Evolutionary conservation across 2,797 vertebrate genomes (phyloP).

Genomic region (Cichlasoma orientale): DNA sequence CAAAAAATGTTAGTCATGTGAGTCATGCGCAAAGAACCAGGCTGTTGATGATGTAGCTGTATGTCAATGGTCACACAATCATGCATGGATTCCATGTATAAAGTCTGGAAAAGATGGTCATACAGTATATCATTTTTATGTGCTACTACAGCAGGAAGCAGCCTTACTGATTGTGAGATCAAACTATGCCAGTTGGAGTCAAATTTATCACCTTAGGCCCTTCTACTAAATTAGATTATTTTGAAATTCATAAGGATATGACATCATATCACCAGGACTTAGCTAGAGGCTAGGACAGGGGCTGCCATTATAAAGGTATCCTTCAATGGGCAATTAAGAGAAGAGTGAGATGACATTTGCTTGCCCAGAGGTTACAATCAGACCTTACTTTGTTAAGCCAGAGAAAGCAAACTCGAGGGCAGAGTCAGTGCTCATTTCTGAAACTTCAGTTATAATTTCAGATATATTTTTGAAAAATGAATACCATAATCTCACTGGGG

Average conservation of each 20-base stretch:
- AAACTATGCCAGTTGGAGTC: constrained; percentile 18
- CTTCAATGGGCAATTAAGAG: constrained; percentile 23
- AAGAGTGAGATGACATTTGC: constrained; percentile 18
- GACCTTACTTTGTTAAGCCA: constrained; percentile 9
- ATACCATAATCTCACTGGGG: constrained; percentile 9
- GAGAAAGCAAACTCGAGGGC: background rate
- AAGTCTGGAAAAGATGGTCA: background rate
- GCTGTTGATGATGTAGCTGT: background rate
- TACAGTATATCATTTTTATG: background rate
- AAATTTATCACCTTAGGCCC: constrained; percentile 16
- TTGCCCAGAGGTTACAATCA: constrained; percentile 2
- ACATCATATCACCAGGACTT: background rate
- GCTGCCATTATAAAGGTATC: constrained; percentile 4
- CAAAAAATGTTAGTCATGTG: background rate
- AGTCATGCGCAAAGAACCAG: background rate
- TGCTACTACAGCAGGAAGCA: background rate
- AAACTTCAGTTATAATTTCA: background rate
- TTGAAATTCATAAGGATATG: constrained; percentile 31
- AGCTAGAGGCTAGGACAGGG: background rate
- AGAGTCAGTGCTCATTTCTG: background rate
- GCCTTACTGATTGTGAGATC: constrained; percentile 26
- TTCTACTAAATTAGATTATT: constrained; percentile 30
- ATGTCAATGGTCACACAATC: background rate
- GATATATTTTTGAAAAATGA: constrained; percentile 28
- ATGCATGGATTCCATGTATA: background rate